Base-by-base conservation (phyloP, 2,113 vertebrate genomes). In the Brachionichthys hirsutus region DNA sequence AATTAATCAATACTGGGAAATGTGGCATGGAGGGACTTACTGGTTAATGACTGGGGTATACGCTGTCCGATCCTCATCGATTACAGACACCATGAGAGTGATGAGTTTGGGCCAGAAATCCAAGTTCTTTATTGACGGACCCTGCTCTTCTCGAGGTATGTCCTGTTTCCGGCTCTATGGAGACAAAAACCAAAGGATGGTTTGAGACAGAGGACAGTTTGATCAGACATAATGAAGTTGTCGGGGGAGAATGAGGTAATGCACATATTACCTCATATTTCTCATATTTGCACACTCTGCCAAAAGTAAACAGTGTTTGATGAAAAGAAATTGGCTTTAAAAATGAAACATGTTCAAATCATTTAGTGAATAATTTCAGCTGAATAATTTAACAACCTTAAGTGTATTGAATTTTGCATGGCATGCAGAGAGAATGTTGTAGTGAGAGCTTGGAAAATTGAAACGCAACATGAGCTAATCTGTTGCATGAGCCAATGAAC, bases 31-130 rank as follows among this genome's bases (percentile, higher is more conserved):
- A 15, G 46, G 46, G 76, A 94, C 95, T 88, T 92, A 98, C 95
- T 98, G 95, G 83, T 98, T 98, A 80, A 98, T 86, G 67, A 94
- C 75, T 19, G 95, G 95, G 1, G 94, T 94, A 77, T 96, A 98
- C 1, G 94, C 94, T 0, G 92, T 94, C 74, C 93, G 93, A 83
- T 97, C 95, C 49, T 98, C 95, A 72, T 98, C 95, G 70, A 98
- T 95, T 48, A 97, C 94, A 38, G 94, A 95, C 53, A 98, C 89
- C 94, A 98, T 98, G 57, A 98, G 80, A 60, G 95, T 98, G 79
- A 98, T 98, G 73, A 98, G 89, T 44, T 97, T 96, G 40, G 94
- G 92, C 95, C 95, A 98, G 80, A 98, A 98, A 77, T 98, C 95
- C 90, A 98, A 84, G 81, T 95, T 97, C 87, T 96, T 94, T 73